phyloP scores from a whole-genome alignment of 1,140 invertebrate species.

The Heliconius eleuchia region DNA sequence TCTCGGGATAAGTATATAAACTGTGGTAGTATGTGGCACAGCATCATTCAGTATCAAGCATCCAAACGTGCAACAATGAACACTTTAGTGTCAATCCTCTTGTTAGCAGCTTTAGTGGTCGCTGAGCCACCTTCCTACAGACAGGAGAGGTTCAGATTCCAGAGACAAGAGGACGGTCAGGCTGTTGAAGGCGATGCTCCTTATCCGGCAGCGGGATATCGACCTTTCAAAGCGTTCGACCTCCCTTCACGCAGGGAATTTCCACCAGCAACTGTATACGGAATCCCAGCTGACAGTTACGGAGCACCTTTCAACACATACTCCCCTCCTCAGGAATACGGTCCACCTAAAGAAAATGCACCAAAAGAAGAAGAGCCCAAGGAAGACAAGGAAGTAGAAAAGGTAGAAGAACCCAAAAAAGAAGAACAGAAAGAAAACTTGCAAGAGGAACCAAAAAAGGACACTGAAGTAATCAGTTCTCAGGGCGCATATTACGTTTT shows the following conservation, averaged over 20 bases:
- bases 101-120: slow-evolving; percentile 54
- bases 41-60: slow-evolving; percentile 68
- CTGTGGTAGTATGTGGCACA: slow-evolving; percentile 36
- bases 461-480: slow-evolving; percentile 59
- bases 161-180: slow-evolving; percentile 53
- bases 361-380: slow-evolving; percentile 44
- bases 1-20: slow-evolving; percentile 65
- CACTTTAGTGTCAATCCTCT: slow-evolving; percentile 53
- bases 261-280: slow-evolving; percentile 63
- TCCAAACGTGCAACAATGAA: slow-evolving; percentile 66
- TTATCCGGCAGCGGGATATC: slow-evolving; percentile 72
- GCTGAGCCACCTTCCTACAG: slow-evolving; percentile 67
- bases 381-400: slow-evolving; percentile 45
- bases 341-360: slow-evolving; percentile 45
- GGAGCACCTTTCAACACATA: slow-evolving; percentile 65
- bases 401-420: slow-evolving; percentile 45
- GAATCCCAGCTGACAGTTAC: slow-evolving; percentile 69
- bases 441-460: slow-evolving; percentile 53
- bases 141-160: slow-evolving; percentile 48
- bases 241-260: slow-evolving; percentile 63
- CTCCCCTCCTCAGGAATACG: slow-evolving; percentile 62
- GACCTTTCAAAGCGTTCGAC: slow-evolving; percentile 65
- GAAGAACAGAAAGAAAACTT: slow-evolving; percentile 53
- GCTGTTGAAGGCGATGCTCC: slow-evolving; percentile 51
- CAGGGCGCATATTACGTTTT: slow-evolving; percentile 72